A percentile compares a stretch with the other conserved stretches of the same genome.
Evolutionary conservation across 92 coral and sea anemone species (phyloP).

Genomic region (Virgularia gustaviana): DNA sequence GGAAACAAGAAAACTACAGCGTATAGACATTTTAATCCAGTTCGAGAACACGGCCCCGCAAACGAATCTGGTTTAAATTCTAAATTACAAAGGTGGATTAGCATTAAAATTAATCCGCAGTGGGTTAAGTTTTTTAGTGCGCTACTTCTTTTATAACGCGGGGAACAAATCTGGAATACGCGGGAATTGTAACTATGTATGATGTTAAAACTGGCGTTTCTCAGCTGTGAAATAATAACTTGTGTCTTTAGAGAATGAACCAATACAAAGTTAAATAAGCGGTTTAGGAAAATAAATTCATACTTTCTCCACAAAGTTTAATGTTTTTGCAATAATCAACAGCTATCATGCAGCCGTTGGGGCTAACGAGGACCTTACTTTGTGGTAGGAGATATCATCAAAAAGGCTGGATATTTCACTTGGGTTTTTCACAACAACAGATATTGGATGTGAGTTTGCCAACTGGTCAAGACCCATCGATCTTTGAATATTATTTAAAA

Average conservation of each 20-base stretch:
- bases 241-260: neutral
- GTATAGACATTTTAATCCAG: too few species aligned
- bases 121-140: too few species aligned
- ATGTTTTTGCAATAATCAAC: neutral
- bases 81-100: too few species aligned
- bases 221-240: neutral
- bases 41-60: too few species aligned
- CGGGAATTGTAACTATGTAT: too few species aligned
- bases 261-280: neutral
- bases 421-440: conserved; percentile 61
- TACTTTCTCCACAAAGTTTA: neutral
- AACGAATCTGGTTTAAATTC: too few species aligned
- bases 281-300: neutral
- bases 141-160: too few species aligned
- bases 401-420: conserved; percentile 60
- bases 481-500: conserved; percentile 47
- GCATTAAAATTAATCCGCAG: too few species aligned
- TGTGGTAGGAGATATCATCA: conserved; percentile 71
- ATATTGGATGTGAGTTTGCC: conserved; percentile 70
- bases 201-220: too few species aligned
- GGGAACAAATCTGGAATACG: too few species aligned
- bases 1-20: too few species aligned
- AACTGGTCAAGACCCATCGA: conserved; percentile 69
- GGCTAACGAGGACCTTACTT: conserved; percentile 37
- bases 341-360: neutral